A percentile compares a stretch with the other conserved stretches of the same genome.
These are phyloP conservation scores for Sebastes steindachneri DNA, from an alignment of 2,797 vertebrate species.

Conservation along the genomic window DNA sequence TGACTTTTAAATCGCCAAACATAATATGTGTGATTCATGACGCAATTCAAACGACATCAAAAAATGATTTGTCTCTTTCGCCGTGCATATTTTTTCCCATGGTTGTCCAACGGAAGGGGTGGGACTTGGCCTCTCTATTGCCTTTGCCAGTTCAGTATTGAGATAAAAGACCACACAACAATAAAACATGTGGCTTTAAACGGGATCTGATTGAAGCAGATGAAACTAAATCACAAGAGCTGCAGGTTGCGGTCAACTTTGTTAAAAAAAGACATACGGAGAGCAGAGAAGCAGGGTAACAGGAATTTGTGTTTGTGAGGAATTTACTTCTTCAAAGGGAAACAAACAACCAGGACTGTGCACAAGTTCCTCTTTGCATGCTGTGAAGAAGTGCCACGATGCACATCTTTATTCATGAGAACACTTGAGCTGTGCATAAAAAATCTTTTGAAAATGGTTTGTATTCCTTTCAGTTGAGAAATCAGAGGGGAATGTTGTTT, in stretches of 20 bases:
- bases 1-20: background rate
- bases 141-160: background rate
- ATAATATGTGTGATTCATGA: background rate
- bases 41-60: background rate
- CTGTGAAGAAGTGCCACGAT: background rate
- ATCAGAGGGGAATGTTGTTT: constrained; percentile 45
- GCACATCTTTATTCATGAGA: constrained; percentile 66
- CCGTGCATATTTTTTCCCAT: background rate
- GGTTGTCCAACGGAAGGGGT: accelerated
- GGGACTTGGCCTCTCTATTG: background rate
- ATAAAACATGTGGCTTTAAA: constrained; percentile 13
- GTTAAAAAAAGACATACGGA: constrained; percentile 7
- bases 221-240: constrained; percentile 43
- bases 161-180: constrained; percentile 37
- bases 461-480: constrained; percentile 36
- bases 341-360: constrained; percentile 29
- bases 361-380: constrained; percentile 31
- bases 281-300: constrained; percentile 12
- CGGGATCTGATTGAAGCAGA: constrained; percentile 50
- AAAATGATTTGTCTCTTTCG: too few species aligned
- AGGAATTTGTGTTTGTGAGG: constrained; percentile 5
- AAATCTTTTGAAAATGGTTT: constrained; percentile 32
- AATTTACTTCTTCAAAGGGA: constrained; percentile 38
- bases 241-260: constrained; percentile 34
- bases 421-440: constrained; percentile 23